Conservation (phyloP, 1,140 invertebrate species). For the Nasonia longicornis region DNA sequence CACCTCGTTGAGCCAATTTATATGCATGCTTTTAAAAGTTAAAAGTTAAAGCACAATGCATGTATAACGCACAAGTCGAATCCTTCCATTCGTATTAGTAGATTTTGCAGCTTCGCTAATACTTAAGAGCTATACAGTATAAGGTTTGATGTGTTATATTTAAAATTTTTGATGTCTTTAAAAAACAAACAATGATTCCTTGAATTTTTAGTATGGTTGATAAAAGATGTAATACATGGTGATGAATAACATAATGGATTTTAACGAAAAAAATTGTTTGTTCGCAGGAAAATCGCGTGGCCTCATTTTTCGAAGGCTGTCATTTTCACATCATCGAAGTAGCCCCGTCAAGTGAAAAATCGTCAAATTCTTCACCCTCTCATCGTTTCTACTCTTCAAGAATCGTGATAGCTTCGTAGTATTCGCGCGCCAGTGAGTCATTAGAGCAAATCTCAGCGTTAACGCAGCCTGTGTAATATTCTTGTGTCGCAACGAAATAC, state of each 20-base stretch:
- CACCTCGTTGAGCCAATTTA: too few species aligned
- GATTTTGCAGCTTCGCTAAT: too few species aligned
- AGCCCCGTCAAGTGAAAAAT: slow-evolving; percentile 30
- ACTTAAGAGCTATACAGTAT: too few species aligned
- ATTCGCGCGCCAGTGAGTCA: slow-evolving; percentile 37
- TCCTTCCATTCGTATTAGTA: too few species aligned
- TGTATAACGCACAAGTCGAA: too few species aligned
- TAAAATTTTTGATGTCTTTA: too few species aligned
- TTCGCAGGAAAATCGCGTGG: slow-evolving; percentile 35
- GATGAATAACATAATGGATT: neutral
- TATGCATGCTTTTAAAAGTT: too few species aligned
- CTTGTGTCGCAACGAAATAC: slow-evolving; percentile 47
- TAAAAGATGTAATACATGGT: too few species aligned
- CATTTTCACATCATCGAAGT: slow-evolving; percentile 46
- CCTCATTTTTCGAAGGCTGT: slow-evolving; percentile 26
- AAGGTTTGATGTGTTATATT: too few species aligned
- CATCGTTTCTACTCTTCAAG: slow-evolving; percentile 43
- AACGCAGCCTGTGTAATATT: slow-evolving; percentile 43
- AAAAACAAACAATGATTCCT: too few species aligned
- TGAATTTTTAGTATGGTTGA: too few species aligned
- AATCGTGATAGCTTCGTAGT: slow-evolving; percentile 47
- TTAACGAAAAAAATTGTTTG: slow-evolving; percentile 12
- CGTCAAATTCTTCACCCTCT: slow-evolving; percentile 35
- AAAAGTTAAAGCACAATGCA: too few species aligned
- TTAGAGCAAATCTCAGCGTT: slow-evolving; percentile 41